Evolutionary conservation across 2,113 vertebrate genomes (phyloP), one percentile per base, ranked within the genome.

Genomic region (Oncorhynchus mykiss): DNA sequence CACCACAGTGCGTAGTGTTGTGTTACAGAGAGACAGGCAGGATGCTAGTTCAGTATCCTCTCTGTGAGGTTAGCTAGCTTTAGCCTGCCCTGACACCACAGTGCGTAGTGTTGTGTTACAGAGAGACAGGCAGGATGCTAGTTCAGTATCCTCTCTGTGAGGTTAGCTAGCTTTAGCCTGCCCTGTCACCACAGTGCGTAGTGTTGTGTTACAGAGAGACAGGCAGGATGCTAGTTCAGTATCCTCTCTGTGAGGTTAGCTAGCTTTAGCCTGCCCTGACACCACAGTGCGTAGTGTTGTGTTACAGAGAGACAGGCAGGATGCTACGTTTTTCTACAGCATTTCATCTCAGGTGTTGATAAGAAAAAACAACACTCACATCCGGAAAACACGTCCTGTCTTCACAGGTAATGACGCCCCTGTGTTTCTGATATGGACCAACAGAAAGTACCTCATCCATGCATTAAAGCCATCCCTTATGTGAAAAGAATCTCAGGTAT

Each of bases 81-180:
- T 18, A 31, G 13, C 25, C 24, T 25, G 27, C 24, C 13, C 27
- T 71, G 79, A 5, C 80, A 86, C 82, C 78, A 75, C 20, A 66
- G 81, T 85, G 76, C 2, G 57, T 83, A 95, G 94, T 92, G 92
- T 91, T 77, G 95, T 93, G 88, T 90, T 93, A 91, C 88, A 93
- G 18, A 2, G 57, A 73, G 71, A 85, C 84, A 88, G 89, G 67
- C 3, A 2, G 25, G 31, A 45, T 71, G 67, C 71, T 80, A 54
- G 48, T n/a, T 20, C 6, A 71, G 76, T 70, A 75, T 74, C 70
- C 48, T 78, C 84, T 72, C 84, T 72, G 22, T n/a, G 1, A 7
- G 70, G 71, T 85, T 59, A 48, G 76, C 80, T 49, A 66, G 22
- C 66, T 67, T 31, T 18, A 31, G 13, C 25, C 24, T 25, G 27